Evolutionary conservation across 1,140 invertebrate genomes (phyloP).

Genomic region (Drosophila murphyi): DNA sequence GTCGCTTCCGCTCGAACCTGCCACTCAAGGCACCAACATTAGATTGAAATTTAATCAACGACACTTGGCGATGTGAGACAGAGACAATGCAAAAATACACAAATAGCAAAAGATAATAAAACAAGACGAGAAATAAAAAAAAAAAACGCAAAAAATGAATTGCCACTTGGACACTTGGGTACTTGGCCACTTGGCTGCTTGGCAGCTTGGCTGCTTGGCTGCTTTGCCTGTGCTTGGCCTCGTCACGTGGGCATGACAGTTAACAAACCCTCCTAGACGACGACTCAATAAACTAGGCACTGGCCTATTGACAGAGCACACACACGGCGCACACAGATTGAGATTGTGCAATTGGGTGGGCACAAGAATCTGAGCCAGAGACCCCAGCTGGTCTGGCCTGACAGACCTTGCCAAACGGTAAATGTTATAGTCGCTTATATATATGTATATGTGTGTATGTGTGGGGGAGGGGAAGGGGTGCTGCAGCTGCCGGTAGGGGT

Average conservation of each 20-base stretch:
- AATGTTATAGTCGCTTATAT: conserved; percentile 63
- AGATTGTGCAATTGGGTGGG: conserved; percentile 79
- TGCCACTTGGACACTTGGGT: conserved; percentile 49
- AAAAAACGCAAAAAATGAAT: conserved; percentile 40
- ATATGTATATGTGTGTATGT: conserved; percentile 14
- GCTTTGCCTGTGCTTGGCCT: conserved; percentile 53
- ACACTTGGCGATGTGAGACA: conserved; percentile 19
- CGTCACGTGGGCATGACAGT: conserved; percentile 76
- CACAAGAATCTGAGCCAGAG: conserved; percentile 72
- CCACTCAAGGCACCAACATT: conserved; percentile 22
- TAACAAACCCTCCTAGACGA: conserved; percentile 68
- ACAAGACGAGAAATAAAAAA: not conserved
- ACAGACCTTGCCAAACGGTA: conserved; percentile 74
- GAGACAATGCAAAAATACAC: conserved; percentile 40
- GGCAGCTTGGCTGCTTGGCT: conserved; percentile 19
- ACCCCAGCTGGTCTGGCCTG: conserved; percentile 64
- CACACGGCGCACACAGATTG: conserved; percentile 46
- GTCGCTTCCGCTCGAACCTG: conserved; percentile 37
- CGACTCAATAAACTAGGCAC: conserved; percentile 76
- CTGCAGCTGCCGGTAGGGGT: conserved; percentile 33
- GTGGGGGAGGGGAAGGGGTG: not conserved
- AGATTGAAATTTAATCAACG: conserved; percentile 71
- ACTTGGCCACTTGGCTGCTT: conserved; percentile 26
- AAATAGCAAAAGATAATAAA: conserved; percentile 10
- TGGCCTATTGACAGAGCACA: conserved; percentile 68